A percentile compares a stretch with the other conserved stretches of the same genome.
Conservation (phyloP, 64 coral and sea anemone genomes). For the Pocillopora verrucosa region DNA sequence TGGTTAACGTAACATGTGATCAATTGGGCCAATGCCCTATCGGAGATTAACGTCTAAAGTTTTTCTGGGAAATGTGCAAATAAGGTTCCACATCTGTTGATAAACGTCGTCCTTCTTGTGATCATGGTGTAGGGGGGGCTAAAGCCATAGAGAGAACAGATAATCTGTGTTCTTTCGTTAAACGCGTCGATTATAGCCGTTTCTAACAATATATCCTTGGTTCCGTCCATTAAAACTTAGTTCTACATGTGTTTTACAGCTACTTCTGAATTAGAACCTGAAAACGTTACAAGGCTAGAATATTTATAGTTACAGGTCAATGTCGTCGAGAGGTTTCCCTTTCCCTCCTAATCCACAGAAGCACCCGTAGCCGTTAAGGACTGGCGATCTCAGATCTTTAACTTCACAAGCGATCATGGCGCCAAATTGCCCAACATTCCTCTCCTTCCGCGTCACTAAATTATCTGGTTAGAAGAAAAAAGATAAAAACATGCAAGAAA, state of each 20-base stretch:
- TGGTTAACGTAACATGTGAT: no score
- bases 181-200: no score
- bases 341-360: slow-evolving; percentile 37
- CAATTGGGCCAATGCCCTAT: no score
- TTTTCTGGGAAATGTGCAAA: no score
- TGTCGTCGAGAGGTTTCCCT: slow-evolving; percentile 16
- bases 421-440: background rate
- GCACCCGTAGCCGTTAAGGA: slow-evolving; percentile 39
- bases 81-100: no score
- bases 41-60: no score
- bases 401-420: slow-evolving; percentile 28
- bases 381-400: background rate
- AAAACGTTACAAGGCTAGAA: background rate
- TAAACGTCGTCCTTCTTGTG: no score
- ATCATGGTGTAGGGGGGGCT: no score
- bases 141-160: no score
- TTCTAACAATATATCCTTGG: no score
- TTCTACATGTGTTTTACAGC: background rate
- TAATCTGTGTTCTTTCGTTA: no score
- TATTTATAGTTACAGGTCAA: background rate
- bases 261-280: background rate
- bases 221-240: background rate
- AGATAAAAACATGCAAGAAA: no score
- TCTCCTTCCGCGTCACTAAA: background rate
- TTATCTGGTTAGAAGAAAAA: background rate